Evolutionary conservation across 1,140 invertebrate species (phyloP).

Genomic region (Drosophila triauraria): DNA sequence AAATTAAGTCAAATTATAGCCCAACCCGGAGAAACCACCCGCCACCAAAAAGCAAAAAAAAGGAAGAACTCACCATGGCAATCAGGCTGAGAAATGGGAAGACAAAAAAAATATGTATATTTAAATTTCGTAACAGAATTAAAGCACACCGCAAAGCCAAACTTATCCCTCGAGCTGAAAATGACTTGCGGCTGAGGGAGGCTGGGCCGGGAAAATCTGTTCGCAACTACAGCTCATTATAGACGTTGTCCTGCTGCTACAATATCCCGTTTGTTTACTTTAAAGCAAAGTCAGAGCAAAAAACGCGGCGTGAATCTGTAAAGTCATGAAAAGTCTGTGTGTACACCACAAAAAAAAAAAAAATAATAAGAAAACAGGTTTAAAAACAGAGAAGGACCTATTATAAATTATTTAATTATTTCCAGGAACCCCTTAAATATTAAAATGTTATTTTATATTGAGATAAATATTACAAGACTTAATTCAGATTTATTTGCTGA

Average conservation of each 20-base stretch:
- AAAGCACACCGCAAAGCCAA: conserved; percentile 46
- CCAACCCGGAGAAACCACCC: conserved; percentile 25
- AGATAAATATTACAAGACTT: not conserved
- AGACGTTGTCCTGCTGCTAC: conserved; percentile 35
- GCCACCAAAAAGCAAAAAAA: conserved; percentile 1
- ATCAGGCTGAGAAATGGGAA: conserved; percentile 46
- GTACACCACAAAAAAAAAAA: conserved; percentile 5
- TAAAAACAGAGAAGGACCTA: too few relatives aligned
- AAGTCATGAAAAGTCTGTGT: conserved; percentile 54
- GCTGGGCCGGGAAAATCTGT: conserved; percentile 56
- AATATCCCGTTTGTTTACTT: conserved; percentile 46
- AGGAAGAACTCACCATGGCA: conserved; percentile 46
- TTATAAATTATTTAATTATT: not conserved
- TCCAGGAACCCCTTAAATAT: too few relatives aligned
- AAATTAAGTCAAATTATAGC: conserved; percentile 80
- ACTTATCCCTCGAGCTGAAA: conserved; percentile 48
- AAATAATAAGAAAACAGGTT: too few relatives aligned
- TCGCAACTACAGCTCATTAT: conserved; percentile 78
- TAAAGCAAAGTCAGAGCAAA: conserved; percentile 45
- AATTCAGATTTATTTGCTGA: not conserved
- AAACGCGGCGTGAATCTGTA: conserved; percentile 43
- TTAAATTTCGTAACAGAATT: conserved; percentile 72
- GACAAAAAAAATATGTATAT: conserved; percentile 39
- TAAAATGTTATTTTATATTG: too few relatives aligned
- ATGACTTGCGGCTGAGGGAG: conserved; percentile 21